These are phyloP conservation scores for Caenorhabditis sinica DNA, from an alignment of 2,888 invertebrate genomes.

Conservation along the genomic window DNA sequence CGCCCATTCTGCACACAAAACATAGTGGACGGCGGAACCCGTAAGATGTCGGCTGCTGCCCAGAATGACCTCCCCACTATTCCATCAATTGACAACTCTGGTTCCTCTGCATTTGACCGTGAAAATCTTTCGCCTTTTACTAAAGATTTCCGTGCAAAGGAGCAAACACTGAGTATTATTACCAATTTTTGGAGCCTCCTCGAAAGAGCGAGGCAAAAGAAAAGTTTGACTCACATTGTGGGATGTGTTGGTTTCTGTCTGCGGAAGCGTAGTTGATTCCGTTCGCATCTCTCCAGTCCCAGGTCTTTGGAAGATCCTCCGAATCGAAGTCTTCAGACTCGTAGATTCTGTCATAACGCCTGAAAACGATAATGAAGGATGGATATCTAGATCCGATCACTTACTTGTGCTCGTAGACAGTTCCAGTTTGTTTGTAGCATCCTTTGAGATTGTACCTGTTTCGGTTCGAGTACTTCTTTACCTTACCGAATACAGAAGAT, in stretches of 20 bases:
- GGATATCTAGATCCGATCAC: background rate
- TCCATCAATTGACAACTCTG: slow-evolving; percentile 48
- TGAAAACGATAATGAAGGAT: slow-evolving; percentile 46
- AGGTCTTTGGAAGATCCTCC: slow-evolving; percentile 83
- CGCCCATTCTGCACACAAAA: slow-evolving; percentile 46
- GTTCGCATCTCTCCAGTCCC: slow-evolving; percentile 85
- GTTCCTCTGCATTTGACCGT: slow-evolving; percentile 74
- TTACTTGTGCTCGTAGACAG: slow-evolving; percentile 74
- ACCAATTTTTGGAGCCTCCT: slow-evolving; percentile 63
- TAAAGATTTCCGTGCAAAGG: slow-evolving; percentile 80
- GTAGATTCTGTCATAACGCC: slow-evolving; percentile 76
- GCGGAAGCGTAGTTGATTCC: slow-evolving; percentile 85
- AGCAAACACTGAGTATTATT: slow-evolving; percentile 57
- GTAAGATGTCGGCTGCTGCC: slow-evolving; percentile 50
- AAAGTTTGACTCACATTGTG: slow-evolving; percentile 76
- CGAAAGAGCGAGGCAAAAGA: slow-evolving; percentile 54
- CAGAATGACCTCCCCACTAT: background rate
- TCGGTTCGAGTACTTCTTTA: slow-evolving; percentile 45
- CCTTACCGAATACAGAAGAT: slow-evolving; percentile 43
- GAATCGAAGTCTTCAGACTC: slow-evolving; percentile 77
- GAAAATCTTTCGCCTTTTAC: slow-evolving; percentile 82
- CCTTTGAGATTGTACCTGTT: slow-evolving; percentile 76
- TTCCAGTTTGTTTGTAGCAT: slow-evolving; percentile 77
- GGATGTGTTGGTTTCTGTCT: slow-evolving; percentile 86
- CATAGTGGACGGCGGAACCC: slow-evolving; percentile 45